Percentiles rank a stretch among this genome's conserved stretches.
Conservation (phyloP, 2,797 vertebrate genomes). For the Halcyon badia region DNA sequence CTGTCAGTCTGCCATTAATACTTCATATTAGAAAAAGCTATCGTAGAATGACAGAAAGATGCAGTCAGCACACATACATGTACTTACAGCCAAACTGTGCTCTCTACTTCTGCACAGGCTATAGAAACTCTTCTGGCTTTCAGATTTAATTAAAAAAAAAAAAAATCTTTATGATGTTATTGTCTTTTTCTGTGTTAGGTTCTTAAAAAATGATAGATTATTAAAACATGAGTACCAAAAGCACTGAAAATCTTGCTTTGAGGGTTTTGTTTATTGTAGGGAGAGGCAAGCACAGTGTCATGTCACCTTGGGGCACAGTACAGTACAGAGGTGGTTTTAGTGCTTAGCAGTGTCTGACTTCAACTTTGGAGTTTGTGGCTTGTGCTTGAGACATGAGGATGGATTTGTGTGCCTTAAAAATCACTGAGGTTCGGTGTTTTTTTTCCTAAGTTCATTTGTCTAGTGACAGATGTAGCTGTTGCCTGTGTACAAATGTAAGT, state of each 20-base stretch:
- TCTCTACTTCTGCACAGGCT: not conserved
- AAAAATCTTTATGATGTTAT: not conserved
- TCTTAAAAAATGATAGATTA: not conserved
- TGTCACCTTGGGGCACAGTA: not conserved
- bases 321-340: not conserved
- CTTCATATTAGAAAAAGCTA: not conserved
- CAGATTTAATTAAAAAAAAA: not conserved
- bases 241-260: not conserved
- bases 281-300: accelerated
- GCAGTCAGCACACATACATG: not conserved
- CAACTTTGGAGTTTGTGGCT: not conserved
- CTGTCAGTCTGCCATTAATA: accelerated
- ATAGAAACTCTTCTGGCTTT: not conserved
- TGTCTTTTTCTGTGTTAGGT: not conserved
- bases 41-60: accelerated
- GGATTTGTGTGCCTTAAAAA: not conserved
- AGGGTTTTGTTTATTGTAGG: not conserved
- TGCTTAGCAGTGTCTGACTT: not conserved
- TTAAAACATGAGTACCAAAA: not conserved
- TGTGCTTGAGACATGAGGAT: not conserved
- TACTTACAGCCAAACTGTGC: not conserved
- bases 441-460: not conserved
- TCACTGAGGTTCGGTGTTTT: accelerated
- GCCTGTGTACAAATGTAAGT: not conserved
- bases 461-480: not conserved